Evolutionary conservation across 2,888 invertebrate species (phyloP), one percentile per base, ranked within the genome.

Genomic region (Calliphora vomitoria): DNA sequence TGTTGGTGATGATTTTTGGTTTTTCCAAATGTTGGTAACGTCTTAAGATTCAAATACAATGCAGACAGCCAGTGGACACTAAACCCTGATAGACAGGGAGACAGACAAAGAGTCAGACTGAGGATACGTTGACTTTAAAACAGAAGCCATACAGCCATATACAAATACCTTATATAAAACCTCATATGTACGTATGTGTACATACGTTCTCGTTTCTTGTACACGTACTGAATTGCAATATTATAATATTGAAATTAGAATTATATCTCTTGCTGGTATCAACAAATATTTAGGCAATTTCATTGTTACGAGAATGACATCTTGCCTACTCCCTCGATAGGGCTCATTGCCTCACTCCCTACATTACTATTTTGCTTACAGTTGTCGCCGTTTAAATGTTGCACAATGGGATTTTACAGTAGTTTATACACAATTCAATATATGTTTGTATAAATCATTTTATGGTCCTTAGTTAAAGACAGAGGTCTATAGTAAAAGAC

Each of bases 161-260:
- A n/a, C 10, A 38, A 64, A 38, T 38, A n/a, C 35, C 38, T 38
- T 64, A 0, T 15, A 38, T 0, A 4, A 41, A 20, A 41, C 10
- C 41, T n/a, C 18, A 18, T 41, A 18, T 18, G 8, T 10, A 20
- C 18, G 18, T n/a, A 18, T 18, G 20, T 18, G 41, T 10, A 41
- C 8, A 4, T 64, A 31, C 5, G 4, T 6, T 4, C 15, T 41
- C 20, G 0, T 0, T 4, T 10, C 5, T 10, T 41, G 3, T n/a
- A 18, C 20, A 20, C 13, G 41, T 66, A 66, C 18, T 38, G 11
- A 11, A 66, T 64, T 38, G 38, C 8, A 38, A 38, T 38, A 64
- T 38, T 66, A 20, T n/a, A n/a, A n/a, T n/a, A 20, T 41, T 66
- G 11, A 20, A 66, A 66, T 66, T 66, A 41, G 41, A 66, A 66